A percentile compares a stretch with the other conserved stretches of the same genome.
These are phyloP conservation scores for Lytechinus pictus DNA, from an alignment of 35 echinoderm and acorn worm species.

Conservation along the genomic window DNA sequence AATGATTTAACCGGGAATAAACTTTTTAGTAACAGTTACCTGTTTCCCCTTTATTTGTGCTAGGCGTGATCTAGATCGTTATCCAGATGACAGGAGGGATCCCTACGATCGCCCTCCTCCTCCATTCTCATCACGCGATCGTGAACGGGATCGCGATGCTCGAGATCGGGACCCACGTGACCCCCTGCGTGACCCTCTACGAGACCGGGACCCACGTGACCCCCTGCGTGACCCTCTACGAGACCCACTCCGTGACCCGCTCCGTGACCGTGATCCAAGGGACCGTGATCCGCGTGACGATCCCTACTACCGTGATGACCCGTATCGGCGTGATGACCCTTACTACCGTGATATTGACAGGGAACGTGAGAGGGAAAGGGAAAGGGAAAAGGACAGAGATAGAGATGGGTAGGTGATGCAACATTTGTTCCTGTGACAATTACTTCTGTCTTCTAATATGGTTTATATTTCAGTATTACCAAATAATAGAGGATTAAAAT, in stretches of 20 bases:
- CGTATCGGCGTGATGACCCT: slow-evolving; percentile 54
- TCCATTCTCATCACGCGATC: slow-evolving; percentile 2
- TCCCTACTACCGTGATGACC: slow-evolving; percentile 56
- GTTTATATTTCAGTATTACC: too few species aligned
- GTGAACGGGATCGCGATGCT: slow-evolving; percentile 25
- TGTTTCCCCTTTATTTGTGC: not conserved
- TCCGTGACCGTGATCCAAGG: not conserved
- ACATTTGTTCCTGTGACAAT: too few species aligned
- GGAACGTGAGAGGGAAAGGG: slow-evolving; percentile 6
- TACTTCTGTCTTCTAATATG: too few species aligned
- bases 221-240: not conserved
- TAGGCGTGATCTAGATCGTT: slow-evolving; percentile 15
- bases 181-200: not conserved
- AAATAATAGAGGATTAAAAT: too few species aligned
- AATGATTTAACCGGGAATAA: too few species aligned
- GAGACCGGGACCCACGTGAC: too few species aligned
- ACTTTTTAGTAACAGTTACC: too few species aligned
- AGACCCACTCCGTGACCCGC: not conserved
- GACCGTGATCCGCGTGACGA: slow-evolving; percentile 16
- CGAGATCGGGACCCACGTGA: slow-evolving; percentile 22
- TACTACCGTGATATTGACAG: slow-evolving; percentile 50
- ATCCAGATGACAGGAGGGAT: slow-evolving; percentile 38
- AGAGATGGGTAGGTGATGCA: not conserved
- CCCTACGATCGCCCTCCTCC: not conserved
- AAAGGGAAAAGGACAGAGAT: not conserved